Evolutionary conservation across 2,113 vertebrate genomes (phyloP), one percentile per base, ranked within the genome.

Genomic region (Plectropomus leopardus): DNA sequence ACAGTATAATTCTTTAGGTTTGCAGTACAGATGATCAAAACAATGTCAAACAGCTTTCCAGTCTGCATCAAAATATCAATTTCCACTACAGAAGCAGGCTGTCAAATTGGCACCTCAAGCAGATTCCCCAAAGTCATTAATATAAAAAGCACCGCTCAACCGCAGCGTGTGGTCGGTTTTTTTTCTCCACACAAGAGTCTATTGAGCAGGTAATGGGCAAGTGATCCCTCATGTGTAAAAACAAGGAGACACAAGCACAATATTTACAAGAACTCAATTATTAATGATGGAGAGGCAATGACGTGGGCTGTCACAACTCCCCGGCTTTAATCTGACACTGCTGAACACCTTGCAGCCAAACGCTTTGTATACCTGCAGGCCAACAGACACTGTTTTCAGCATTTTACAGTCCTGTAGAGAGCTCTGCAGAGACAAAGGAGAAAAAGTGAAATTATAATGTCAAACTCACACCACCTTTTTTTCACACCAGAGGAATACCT

Each of bases 201-300:
- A 84, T 91, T 85, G 79, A 85, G 86, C 73, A 89, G 72, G 44
- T 90, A 81, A 90, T 81, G 70, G 78, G 24, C 70, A 17, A 78
- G 74, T 71, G 78, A 84, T 87, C 80, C 57, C 57, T 82, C 63
- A 17, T 65, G 80, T 78, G 76, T 80, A 45, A 64, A 91, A 80
- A 84, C 66, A 78, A 73, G 76, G 40, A 78, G 76, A 75, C 76
- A 47, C 42, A 4, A 76, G 45, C 66, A 24, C 79, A 86, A 76
- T 90, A 88, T 89, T 88, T 92, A 87, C 83, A 86, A 74, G 67
- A 76, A 57, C 68, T 87, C 78, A 78, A 86, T 91, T 93, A 91
- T 88, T 92, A 74, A 89, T 83, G 78, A 82, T 61, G 72, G 85
- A 55, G 70, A 78, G 57, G 67, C 72, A 51, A 32, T 71, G 60